A percentile compares a stretch with the other conserved stretches of the same genome.
phyloP scores from a whole-genome alignment of 1,140 invertebrate species.

The Doryteuthis pealeii region DNA sequence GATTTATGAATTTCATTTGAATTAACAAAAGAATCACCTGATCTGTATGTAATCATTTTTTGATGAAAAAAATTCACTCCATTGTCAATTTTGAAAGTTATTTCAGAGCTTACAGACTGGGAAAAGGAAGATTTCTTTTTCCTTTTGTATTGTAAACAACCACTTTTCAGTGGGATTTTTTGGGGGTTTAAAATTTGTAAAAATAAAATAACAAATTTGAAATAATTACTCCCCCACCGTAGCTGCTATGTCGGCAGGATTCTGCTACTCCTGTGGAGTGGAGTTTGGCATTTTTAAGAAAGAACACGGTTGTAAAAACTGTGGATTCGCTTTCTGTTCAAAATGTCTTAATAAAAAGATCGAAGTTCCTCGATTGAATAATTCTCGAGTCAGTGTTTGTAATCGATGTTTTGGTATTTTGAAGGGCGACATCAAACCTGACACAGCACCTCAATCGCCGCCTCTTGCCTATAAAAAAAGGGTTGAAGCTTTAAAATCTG shows the following conservation, averaged over 20 bases:
- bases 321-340: constrained; percentile 58
- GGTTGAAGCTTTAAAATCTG: background rate
- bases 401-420: constrained; percentile 48
- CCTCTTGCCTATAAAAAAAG: background rate
- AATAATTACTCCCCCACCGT: too few species aligned
- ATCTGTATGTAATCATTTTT: too few species aligned
- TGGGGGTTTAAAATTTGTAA: too few species aligned
- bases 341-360: constrained; percentile 52
- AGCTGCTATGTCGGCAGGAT: constrained; percentile 16
- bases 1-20: too few species aligned
- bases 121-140: too few species aligned
- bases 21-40: too few species aligned
- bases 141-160: too few species aligned
- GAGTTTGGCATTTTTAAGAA: constrained; percentile 44
- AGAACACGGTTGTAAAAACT: constrained; percentile 58
- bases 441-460: background rate
- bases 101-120: too few species aligned
- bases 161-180: too few species aligned
- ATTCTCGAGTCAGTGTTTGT: constrained; percentile 54
- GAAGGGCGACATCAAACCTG: constrained; percentile 25
- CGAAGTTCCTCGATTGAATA: constrained; percentile 49
- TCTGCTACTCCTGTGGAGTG: constrained; percentile 43
- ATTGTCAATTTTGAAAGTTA: too few species aligned
- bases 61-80: too few species aligned
- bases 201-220: too few species aligned